A percentile compares a stretch with the other conserved stretches of the same genome.
Evolutionary conservation across 2,888 invertebrate genomes (phyloP).

Genomic region (Amphipoea lucens): DNA sequence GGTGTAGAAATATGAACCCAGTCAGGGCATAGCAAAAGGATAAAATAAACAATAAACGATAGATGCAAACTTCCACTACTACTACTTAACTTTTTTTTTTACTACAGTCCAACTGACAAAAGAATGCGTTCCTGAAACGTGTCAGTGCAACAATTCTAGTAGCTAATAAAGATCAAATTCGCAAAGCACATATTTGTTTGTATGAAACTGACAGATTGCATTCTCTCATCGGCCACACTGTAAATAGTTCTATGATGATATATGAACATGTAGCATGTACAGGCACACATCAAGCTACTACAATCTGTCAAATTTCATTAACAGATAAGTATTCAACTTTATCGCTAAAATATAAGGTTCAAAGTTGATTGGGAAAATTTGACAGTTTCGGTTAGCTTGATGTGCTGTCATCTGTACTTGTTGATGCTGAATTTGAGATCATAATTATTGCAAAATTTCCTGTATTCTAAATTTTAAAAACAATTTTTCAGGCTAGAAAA

Average conservation of each 20-base stretch:
- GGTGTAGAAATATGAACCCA: neutral
- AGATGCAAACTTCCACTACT: neutral
- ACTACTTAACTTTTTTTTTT: neutral
- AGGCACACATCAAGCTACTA: no score
- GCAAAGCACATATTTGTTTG: no score
- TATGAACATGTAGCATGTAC: neutral
- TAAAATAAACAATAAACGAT: neutral
- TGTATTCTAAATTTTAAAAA: neutral
- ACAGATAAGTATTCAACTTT: no score
- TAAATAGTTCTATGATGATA: neutral
- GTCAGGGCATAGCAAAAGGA: neutral
- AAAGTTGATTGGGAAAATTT: no score
- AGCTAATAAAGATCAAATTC: neutral
- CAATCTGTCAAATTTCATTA: no score
- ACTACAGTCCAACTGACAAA: no score
- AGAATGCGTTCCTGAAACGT: no score
- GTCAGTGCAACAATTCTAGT: neutral
- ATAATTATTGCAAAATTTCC: neutral
- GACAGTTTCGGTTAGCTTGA: no score
- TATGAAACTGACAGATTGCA: no score
- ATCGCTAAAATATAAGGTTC: no score
- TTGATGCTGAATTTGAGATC: neutral
- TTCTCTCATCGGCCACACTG: neutral
- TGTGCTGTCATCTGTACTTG: no score
- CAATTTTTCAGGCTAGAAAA: slow-evolving; percentile 74